Conservation (phyloP, 2,888 invertebrate species). For the Eristalis intricaria region DNA sequence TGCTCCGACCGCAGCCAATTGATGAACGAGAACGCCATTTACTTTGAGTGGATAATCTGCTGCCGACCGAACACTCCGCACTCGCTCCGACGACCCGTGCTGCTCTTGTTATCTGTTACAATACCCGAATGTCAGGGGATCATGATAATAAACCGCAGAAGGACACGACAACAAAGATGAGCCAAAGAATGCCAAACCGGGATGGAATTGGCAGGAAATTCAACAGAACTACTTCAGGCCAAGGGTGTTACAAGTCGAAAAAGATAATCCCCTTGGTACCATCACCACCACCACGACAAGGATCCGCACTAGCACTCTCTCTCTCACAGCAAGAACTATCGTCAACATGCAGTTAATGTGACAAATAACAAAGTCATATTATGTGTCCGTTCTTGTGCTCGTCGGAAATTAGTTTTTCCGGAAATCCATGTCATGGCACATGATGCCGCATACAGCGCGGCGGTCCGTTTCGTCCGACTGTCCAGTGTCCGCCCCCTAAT, state of each 20-base stretch:
- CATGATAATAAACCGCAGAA: conserved; percentile 62
- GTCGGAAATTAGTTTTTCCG: conserved; percentile 70
- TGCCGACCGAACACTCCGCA: not conserved
- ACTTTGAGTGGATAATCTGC: conserved; percentile 32
- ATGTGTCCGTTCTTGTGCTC: conserved; percentile 67
- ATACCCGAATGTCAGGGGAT: conserved; percentile 30
- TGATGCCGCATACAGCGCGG: conserved; percentile 38
- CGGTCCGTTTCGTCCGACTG: conserved; percentile 8
- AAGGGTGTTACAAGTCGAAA: conserved; percentile 62
- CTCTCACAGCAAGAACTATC: conserved; percentile 20
- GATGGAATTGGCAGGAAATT: not conserved
- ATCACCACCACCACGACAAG: conserved; percentile 7
- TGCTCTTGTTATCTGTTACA: conserved; percentile 31
- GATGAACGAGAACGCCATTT: conserved; percentile 42
- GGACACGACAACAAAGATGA: conserved; percentile 24
- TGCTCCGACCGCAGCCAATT: conserved; percentile 29
- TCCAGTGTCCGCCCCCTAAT: conserved; percentile 38
- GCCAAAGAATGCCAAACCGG: not conserved
- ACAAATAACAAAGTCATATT: conserved; percentile 70
- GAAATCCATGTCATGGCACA: conserved; percentile 69
- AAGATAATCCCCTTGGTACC: conserved; percentile 56
- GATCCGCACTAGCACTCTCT: not conserved
- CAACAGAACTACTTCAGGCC: conserved; percentile 26
- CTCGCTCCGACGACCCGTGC: not conserved
- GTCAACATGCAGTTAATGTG: conserved; percentile 71